phyloP scores from a whole-genome alignment of 2,113 vertebrate species.

The Hemiscyllium ocellatum region DNA sequence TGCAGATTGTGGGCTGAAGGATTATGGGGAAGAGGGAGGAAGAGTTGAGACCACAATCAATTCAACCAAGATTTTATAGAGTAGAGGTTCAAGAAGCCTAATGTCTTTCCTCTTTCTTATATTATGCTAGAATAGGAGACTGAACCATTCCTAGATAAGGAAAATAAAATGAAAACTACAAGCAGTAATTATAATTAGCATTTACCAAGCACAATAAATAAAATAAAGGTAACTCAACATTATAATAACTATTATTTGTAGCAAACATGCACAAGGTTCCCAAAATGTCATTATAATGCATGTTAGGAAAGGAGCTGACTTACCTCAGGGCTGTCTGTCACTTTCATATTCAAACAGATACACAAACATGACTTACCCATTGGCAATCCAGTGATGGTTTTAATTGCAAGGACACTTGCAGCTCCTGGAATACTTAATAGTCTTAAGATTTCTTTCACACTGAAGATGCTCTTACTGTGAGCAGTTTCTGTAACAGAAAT shows the following conservation, averaged over 20 bases:
- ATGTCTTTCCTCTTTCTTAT: no score
- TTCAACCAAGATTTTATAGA: no score
- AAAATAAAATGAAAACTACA: not conserved
- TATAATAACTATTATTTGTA: not conserved
- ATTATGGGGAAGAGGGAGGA: no score
- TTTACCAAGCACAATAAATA: not conserved
- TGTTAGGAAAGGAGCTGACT: not conserved
- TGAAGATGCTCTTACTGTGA: constrained; percentile 62
- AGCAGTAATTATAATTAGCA: not conserved
- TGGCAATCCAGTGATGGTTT: constrained; percentile 72
- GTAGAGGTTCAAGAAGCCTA: no score
- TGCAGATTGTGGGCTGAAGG: no score
- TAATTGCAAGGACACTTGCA: constrained; percentile 68
- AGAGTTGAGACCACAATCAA: no score
- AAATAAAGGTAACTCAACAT: not conserved
- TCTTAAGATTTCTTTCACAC: constrained; percentile 65
- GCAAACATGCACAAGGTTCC: not conserved
- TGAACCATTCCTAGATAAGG: not conserved
- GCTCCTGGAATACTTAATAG: constrained; percentile 76
- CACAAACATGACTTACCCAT: constrained; percentile 60
- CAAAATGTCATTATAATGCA: not conserved
- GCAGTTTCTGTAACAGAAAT: not conserved
- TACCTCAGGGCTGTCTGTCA: not conserved
- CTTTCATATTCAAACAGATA: not conserved
- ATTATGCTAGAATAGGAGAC: not conserved